Percentiles rank a stretch among this genome's conserved stretches.
Conservation (phyloP, 2,797 vertebrate genomes). For the Manis javanica region DNA sequence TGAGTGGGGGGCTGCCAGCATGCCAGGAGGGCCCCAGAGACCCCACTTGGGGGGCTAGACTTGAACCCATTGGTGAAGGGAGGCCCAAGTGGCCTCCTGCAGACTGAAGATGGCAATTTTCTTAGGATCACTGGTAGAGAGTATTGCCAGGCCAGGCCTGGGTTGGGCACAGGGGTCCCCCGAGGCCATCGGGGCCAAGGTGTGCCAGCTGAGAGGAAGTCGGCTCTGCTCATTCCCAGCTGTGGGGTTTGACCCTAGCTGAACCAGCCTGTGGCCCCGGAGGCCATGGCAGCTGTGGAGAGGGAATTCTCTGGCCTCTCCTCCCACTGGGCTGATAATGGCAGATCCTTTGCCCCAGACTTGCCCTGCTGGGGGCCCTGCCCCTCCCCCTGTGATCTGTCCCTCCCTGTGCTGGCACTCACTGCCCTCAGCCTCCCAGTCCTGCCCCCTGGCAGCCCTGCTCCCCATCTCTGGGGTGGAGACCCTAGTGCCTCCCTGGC, state of each 20-base stretch:
- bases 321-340: rapidly evolving
- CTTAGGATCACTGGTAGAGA: background rate
- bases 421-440: background rate
- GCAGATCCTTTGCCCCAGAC: background rate
- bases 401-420: background rate
- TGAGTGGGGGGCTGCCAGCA: rapidly evolving
- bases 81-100: background rate
- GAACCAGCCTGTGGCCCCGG: background rate
- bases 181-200: background rate
- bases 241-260: background rate
- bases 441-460: background rate
- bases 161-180: background rate
- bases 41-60: background rate
- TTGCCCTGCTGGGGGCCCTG: background rate
- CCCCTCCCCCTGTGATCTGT: background rate
- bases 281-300: background rate
- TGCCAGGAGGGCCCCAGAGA: background rate
- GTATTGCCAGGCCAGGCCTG: background rate
- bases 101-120: too few relatives aligned
- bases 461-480: rapidly evolving
- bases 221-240: background rate
- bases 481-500: background rate
- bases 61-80: background rate
- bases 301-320: background rate
- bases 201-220: background rate